These are phyloP conservation scores for Meloidogyne floridensis DNA, from an alignment of 1,140 invertebrate genomes.

Conservation along the genomic window DNA sequence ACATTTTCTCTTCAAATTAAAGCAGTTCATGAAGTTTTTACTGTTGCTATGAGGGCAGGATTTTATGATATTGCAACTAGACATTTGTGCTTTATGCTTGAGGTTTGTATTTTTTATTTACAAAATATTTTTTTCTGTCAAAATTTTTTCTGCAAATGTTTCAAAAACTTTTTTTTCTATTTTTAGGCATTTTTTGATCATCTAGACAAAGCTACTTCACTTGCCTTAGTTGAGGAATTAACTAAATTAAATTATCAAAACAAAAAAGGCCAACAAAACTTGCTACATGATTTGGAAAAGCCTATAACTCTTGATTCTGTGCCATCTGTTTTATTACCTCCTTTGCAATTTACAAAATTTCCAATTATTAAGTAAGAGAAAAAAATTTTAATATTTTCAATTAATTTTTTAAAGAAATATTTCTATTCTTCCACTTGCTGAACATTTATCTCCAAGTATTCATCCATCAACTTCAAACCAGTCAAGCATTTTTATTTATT, in stretches of 20 bases:
- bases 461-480: conserved; percentile 30
- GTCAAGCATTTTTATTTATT: conserved; percentile 63
- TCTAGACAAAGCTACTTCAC: conserved; percentile 46
- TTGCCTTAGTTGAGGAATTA: conserved; percentile 60
- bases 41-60: conserved; percentile 56
- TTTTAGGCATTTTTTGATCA: conserved; percentile 58
- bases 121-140: neutral
- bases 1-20: conserved; percentile 58
- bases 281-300: conserved; percentile 48
- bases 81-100: conserved; percentile 61
- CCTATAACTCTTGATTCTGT: conserved; percentile 47
- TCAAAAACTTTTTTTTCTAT: neutral
- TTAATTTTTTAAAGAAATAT: conserved; percentile 50
- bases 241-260: conserved; percentile 44
- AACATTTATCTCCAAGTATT: conserved; percentile 58
- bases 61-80: conserved; percentile 60
- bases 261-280: conserved; percentile 6
- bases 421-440: conserved; percentile 48
- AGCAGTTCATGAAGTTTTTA: conserved; percentile 64
- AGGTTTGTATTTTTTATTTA: conserved; percentile 37
- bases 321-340: conserved; percentile 52
- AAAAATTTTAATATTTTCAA: neutral
- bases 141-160: neutral
- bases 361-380: conserved; percentile 51
- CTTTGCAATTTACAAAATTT: conserved; percentile 61